Evolutionary conservation across 1,140 invertebrate species (phyloP).

Genomic region (Oryzaephilus surinamensis): DNA sequence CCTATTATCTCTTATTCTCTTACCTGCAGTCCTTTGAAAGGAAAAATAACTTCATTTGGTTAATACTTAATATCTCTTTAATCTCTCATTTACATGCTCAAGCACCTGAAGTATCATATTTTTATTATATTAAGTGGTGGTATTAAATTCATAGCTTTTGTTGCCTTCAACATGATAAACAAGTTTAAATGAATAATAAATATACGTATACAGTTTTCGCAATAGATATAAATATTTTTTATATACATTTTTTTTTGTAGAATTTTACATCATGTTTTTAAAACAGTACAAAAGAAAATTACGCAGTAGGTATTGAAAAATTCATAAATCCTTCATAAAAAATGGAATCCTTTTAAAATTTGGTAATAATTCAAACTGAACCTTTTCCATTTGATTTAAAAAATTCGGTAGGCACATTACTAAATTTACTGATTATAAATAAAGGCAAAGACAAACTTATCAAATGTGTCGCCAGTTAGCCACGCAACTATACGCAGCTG

Average conservation of each 20-base stretch:
- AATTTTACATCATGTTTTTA: slow-evolving; percentile 1
- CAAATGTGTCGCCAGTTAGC: too few relatives aligned
- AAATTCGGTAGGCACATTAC: too few relatives aligned
- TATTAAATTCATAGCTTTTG: slow-evolving; percentile 3
- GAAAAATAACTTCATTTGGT: slow-evolving; percentile 18
- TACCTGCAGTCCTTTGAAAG: slow-evolving; percentile 12
- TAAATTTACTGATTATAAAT: too few relatives aligned
- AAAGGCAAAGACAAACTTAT: too few relatives aligned
- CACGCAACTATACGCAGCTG: too few relatives aligned
- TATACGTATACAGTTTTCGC: background rate
- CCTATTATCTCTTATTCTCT: slow-evolving; percentile 19
- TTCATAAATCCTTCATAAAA: too few relatives aligned
- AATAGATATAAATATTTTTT: background rate
- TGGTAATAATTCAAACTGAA: too few relatives aligned
- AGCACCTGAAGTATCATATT: slow-evolving; percentile 2
- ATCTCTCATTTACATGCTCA: slow-evolving; percentile 8
- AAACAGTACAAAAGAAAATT: background rate
- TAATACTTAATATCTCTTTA: slow-evolving; percentile 12
- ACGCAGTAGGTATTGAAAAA: too few relatives aligned
- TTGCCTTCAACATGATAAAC: too few relatives aligned
- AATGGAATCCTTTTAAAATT: too few relatives aligned
- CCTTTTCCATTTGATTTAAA: too few relatives aligned
- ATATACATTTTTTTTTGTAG: slow-evolving; percentile 1
- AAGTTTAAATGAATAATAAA: too few relatives aligned
- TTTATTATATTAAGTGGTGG: background rate